Evolutionary conservation across 2,888 invertebrate species (phyloP).

Genomic region (Anarsia innoxiella): DNA sequence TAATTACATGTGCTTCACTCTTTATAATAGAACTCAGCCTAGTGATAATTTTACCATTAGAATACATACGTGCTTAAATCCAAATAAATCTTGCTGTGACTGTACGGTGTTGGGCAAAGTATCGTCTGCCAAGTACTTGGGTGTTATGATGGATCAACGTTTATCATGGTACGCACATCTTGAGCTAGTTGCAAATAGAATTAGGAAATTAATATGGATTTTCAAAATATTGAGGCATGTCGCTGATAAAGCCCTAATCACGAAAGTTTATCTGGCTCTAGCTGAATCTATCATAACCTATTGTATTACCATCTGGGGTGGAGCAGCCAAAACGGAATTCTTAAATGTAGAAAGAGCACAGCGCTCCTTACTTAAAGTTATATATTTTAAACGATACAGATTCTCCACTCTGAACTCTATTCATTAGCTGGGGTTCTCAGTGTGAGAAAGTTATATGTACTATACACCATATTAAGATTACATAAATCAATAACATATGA

Average conservation of each 20-base stretch:
- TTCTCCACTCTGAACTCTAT: background rate
- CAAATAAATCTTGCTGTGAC: background rate
- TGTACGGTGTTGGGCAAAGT: background rate
- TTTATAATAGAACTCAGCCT: background rate
- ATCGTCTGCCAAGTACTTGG: background rate
- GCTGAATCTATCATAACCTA: background rate
- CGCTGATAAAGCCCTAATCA: background rate
- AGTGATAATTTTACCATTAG: background rate
- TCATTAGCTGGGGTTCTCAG: background rate
- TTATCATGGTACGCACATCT: background rate
- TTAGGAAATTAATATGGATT: background rate
- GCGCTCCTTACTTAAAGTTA: background rate
- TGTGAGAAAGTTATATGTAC: background rate
- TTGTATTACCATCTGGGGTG: background rate
- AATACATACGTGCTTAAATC: background rate
- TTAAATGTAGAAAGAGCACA: background rate
- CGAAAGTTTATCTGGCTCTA: background rate
- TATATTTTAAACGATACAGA: background rate
- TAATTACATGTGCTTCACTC: background rate
- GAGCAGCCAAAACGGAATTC: background rate
- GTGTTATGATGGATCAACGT: background rate
- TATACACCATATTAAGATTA: no score
- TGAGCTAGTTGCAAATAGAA: background rate
- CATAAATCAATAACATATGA: no score
- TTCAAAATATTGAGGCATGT: background rate